Base-by-base conservation (phyloP, 2,888 invertebrate species). In the Drosophila macrospina region DNA sequence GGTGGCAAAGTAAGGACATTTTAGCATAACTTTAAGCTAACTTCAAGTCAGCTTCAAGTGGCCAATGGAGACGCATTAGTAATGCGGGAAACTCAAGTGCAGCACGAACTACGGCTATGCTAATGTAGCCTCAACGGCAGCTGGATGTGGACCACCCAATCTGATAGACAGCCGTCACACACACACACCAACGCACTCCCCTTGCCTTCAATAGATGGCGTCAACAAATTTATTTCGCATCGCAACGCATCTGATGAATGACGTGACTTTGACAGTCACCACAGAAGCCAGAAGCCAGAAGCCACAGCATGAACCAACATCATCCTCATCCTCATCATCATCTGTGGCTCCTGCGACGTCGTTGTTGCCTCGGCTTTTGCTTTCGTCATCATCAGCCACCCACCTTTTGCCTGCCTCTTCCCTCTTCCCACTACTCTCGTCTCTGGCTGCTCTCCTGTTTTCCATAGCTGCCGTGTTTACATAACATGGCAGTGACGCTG, bases 161-260 rank as follows among this genome's bases (percentile, higher is more conserved):
- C 26, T 5, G 42, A 4, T 16, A 57, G 24, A 34, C 24, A 48
- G n/a, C 39, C 28, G 15, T 41, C 20, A 47, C 47, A 48, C 60
- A 34, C 20, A 32, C 32, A 32, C 32, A 32, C 1, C 10, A 37
- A 44, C 47, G 39, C 60, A 24, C 16, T 36, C 30, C 26, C 47
- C 16, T n/a, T 41, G 44, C 15, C 15, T 4, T 16, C 32, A 57
- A 69, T 70, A 81, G 77, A 73, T 79, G 77, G 79, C 80, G 80
- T 79, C 79, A 79, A 79, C 79, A 68, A 74, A 79, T 74, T 83
- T 67, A 83, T 82, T 85, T 83, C 83, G 68, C 83, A 73, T 85
- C 85, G 74, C 48, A 50, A 74, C 72, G 78, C 73, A 69, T 79
- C 74, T 85, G 88, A 80, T 86, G 77, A 73, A 85, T 87, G 87